Evolutionary conservation across 1,140 invertebrate species (phyloP).

Genomic region (Pseudomyrmex pallidus): DNA sequence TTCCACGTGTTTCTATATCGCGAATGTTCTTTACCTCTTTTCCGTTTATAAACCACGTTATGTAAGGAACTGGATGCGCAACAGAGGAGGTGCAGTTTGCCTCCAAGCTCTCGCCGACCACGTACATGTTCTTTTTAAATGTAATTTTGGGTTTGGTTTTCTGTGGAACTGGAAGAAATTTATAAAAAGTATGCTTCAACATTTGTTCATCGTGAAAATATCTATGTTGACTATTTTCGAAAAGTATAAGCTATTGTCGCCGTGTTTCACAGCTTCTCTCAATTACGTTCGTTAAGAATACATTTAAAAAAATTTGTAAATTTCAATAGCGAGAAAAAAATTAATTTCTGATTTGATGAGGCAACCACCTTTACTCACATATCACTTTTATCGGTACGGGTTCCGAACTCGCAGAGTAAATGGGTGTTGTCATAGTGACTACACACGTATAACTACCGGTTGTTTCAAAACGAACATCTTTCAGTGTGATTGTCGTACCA

Average conservation of each 20-base stretch:
- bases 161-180: conserved; percentile 88
- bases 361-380: conserved; percentile 83
- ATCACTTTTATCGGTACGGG: conserved; percentile 90
- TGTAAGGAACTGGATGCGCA: conserved; percentile 90
- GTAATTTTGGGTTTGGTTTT: conserved; percentile 89
- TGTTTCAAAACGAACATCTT: conserved; percentile 90
- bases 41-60: conserved; percentile 94
- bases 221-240: too few species aligned
- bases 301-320: not conserved
- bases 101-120: conserved; percentile 89
- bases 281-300: not conserved
- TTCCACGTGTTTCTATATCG: too few species aligned
- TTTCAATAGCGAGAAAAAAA: not conserved
- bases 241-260: too few species aligned
- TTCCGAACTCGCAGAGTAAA: conserved; percentile 90
- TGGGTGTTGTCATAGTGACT: conserved; percentile 91
- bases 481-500: conserved; percentile 90
- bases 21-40: conserved; percentile 87
- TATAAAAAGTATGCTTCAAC: not conserved
- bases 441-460: conserved; percentile 91
- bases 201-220: too few species aligned
- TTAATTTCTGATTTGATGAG: not conserved
- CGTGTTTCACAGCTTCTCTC: not conserved
- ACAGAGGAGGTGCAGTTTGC: conserved; percentile 91
- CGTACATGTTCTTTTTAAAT: conserved; percentile 89